phyloP scores from a whole-genome alignment of 2,888 invertebrate species.

The Clunio marinus region DNA sequence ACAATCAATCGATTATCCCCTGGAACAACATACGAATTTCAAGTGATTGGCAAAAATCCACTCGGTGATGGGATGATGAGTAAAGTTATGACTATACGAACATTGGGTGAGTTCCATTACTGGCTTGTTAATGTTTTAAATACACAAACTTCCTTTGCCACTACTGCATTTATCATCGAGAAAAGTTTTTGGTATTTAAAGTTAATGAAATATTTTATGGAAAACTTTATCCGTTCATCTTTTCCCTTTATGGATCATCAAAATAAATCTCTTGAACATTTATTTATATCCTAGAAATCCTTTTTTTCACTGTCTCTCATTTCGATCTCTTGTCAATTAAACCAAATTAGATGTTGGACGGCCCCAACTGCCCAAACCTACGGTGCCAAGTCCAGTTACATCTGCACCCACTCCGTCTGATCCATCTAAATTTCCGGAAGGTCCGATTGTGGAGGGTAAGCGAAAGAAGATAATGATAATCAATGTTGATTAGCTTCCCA shows the following conservation, averaged over 20 bases:
- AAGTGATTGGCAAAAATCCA: slow-evolving; percentile 90
- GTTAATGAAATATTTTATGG: too few species aligned
- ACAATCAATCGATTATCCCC: slow-evolving; percentile 88
- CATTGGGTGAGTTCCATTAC: slow-evolving; percentile 76
- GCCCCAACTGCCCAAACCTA: slow-evolving; percentile 53
- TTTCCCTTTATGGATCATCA: too few species aligned
- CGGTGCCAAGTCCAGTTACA: slow-evolving; percentile 61
- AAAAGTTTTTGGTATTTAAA: too few species aligned
- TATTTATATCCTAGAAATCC: too few species aligned
- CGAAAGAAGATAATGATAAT: slow-evolving; percentile 33
- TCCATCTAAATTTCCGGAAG: slow-evolving; percentile 59
- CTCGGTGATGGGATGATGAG: slow-evolving; percentile 95
- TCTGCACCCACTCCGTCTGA: slow-evolving; percentile 62
- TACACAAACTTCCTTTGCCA: too few species aligned
- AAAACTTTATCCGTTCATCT: too few species aligned
- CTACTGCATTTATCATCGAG: too few species aligned
- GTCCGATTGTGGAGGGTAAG: slow-evolving; percentile 70
- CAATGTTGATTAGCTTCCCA: slow-evolving; percentile 11
- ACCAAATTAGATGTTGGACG: slow-evolving; percentile 50
- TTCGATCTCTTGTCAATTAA: not conserved
- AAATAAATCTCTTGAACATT: too few species aligned
- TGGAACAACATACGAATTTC: slow-evolving; percentile 91
- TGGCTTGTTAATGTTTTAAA: too few species aligned
- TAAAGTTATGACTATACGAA: slow-evolving; percentile 83
- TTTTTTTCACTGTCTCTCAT: not conserved